Evolutionary conservation across 30 jellyfish, hydroid and myxozoan genomes (phyloP), one percentile per base, ranked within the genome.

Genomic region (Sanderia malayensis): DNA sequence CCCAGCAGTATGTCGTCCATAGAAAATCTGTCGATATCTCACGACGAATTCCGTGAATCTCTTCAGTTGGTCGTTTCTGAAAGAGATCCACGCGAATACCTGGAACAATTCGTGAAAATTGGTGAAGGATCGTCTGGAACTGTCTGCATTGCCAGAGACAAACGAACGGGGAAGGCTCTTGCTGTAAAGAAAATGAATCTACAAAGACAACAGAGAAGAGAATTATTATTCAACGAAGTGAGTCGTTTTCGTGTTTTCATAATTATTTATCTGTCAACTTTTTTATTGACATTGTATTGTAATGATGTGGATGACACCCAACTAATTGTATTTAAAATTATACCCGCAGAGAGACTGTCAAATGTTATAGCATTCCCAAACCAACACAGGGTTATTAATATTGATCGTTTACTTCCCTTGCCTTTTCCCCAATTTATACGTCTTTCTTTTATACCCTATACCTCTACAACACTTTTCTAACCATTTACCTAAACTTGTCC

Each of bases 41-140:
- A 83, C 69, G 96, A 90, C 57, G 97, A 90, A 68, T 90, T 90
- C 77, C 85, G 95, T 8, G 93, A 90, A 60, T 91, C 96, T 28
- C 77, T 90, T 22, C 86, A 83, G 37, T 41, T 90, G 71, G 97
- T 90, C 24, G 97, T 90, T 55, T 67, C 86, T 32, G 74, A 73
- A 20, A 95, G 64, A 28, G 97, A 90, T 44, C 97, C 97, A n/a
- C 87, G 93, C 37, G 86, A 67, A 52, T 72, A 71, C 70, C 61
- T 90, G 19, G 97, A 90, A 68, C 91, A 90, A 68, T 90, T 90
- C 33, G 97, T 90, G 32, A 90, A 90, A 77, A 90, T 90, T 23
- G 97, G 97, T 32, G 97, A 90, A 74, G 97, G 97, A 6, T 90
- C 97, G 1, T 84, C 97, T 32, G 97, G 97, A 11, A 83, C 92